A percentile compares a stretch with the other conserved stretches of the same genome.
Evolutionary conservation across 2,113 vertebrate species (phyloP).

Genomic region (Narcine bancroftii): DNA sequence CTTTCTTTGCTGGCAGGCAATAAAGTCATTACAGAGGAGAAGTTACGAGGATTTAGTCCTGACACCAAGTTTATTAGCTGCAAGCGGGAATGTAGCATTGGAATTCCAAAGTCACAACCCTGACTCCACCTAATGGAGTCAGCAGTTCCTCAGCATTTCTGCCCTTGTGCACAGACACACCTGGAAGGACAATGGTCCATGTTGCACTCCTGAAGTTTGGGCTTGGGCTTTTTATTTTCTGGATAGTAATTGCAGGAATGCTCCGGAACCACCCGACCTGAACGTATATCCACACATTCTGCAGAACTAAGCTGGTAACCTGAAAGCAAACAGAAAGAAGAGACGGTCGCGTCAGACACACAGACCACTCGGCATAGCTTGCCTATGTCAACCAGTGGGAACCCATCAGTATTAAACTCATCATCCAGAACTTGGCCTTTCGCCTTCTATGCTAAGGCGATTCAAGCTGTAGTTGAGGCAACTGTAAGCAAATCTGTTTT

Average conservation of each 20-base stretch:
- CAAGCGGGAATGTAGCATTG: background rate
- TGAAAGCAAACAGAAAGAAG: conserved; percentile 41
- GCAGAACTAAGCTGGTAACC: conserved; percentile 92
- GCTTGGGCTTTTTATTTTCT: conserved; percentile 84
- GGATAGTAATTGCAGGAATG: conserved; percentile 79
- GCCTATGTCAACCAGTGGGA: no score
- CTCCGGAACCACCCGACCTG: conserved; percentile 70
- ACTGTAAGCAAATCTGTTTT: no score
- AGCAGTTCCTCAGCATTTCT: background rate
- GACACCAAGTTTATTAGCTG: background rate
- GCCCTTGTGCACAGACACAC: conserved; percentile 46
- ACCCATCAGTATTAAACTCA: no score
- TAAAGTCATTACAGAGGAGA: conserved; percentile 16
- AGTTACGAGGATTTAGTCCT: background rate
- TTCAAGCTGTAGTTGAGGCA: no score
- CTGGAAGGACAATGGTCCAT: conserved; percentile 87
- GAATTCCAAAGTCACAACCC: background rate
- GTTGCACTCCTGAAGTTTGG: conserved; percentile 83
- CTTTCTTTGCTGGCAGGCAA: background rate
- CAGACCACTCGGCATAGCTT: no score
- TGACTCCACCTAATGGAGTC: background rate
- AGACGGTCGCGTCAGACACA: no score
- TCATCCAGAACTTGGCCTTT: no score
- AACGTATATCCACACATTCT: conserved; percentile 75
- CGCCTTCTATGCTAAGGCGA: no score